Base-by-base conservation (phyloP, 2,797 vertebrate genomes). In the Poeciliopsis paucimaculata region DNA sequence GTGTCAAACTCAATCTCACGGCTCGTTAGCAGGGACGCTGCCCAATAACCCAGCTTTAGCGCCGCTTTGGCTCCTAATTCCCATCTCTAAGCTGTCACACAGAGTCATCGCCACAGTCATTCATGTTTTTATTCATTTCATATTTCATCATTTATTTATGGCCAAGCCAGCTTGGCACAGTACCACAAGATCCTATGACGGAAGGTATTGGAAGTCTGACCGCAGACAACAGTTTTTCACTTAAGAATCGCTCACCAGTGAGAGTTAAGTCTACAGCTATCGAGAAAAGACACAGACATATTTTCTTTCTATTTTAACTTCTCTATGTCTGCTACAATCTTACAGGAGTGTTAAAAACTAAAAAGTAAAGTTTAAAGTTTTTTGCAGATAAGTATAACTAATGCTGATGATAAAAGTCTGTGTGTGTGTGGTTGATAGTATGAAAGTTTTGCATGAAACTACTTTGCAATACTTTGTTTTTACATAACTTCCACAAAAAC, bases 1-100 rank as follows among this genome's bases (percentile, higher is more conserved):
- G 79, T 95, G 95, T 95, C 95, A 95, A 93, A 95, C 93, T 91
- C 94, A 95, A 96, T 96, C 95, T 95, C 93, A 94, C 82, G 94
- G 93, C 93, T 93, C 91, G 94, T 94, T 94, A 94, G 91, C 84
- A 73, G 89, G 88, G 91, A 88, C 82, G 86, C 87, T 90, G 90
- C 91, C 94, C 94, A 94, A 95, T 96, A 95, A 95, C 93, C 90
- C 86, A 92, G 93, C 93, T 95, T 95, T 94, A 94, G 92, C 81
- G 83, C 88, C 83, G 89, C 93, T 95, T 94, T 94, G 94, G 89
- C 92, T 93, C 91, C 94, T 96, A 94, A 96, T 96, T 95, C 93
- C 93, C 93, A 93, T 95, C 95, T 95, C 94, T 93, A 90, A 88
- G 94, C 92, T 95, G 95, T 95, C 95, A 95, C 91, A 90, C 92